Base-by-base conservation (phyloP, 2,888 invertebrate species). In the Drosophila demipolita region DNA sequence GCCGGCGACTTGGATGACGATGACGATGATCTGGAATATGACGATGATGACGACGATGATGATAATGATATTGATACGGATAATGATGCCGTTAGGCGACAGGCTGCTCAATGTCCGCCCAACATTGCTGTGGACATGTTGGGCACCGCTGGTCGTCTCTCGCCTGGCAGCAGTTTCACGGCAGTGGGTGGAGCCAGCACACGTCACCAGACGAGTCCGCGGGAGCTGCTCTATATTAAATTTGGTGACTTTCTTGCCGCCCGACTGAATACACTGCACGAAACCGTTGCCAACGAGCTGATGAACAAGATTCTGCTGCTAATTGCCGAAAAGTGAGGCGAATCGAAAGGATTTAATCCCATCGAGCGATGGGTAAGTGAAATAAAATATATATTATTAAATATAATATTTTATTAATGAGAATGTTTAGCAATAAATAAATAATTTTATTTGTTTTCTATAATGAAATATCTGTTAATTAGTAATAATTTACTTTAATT, bases 211-310 rank as follows among this genome's bases (percentile, higher is more conserved):
- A 85, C 86, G 3, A 83, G 87, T 58, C 83, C 92, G 0, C 79
- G 89, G 15, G 93, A 92, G 73, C 78, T 92, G 62, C 87, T 92
- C 59, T 91, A 92, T 42, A 81, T 84, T 0, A 92, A 92, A 63
- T 92, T 92, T 72, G 92, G 93, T 8, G 92, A 92, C 45, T 92
- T 92, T 66, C 75, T 92, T 17, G 89, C 92, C 20, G 92, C 92
- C 40, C 86, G 92, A 77, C 85, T 92, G 79, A 92, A 92, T 78
- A 92, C 93, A 12, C 76, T 92, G 40, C 88, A 90, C 61, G 92
- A 92, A 76, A 82, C 90, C 29, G 88, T 86, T 50, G 93, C 92
- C 70, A 92, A 92, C 70, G 93, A 92, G 63, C 71, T 92, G 66
- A 92, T 92, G 91, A 92, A 92, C 72, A 91, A 90, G 60, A 92